Base-by-base conservation (phyloP, 2,797 vertebrate genomes). In the Melanotaenia maccullochi region DNA sequence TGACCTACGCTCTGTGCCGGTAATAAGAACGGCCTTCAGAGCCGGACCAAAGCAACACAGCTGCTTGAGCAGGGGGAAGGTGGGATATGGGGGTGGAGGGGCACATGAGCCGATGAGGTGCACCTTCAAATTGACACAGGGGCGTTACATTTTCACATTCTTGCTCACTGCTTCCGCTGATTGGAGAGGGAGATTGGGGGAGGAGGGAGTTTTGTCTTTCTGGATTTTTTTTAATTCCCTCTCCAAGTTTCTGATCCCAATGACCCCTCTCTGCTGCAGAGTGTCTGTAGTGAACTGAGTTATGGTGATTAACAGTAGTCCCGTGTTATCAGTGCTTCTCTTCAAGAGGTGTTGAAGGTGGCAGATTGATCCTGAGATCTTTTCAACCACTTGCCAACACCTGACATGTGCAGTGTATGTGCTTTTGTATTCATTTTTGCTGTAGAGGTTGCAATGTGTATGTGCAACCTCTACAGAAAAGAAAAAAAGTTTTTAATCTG, bases 1-100 rank as follows among this genome's bases (percentile, higher is more conserved):
- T 94, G 93, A 93, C 93, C 92, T 79, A 83, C 73, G 86, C 92
- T 93, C 87, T 90, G 87, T 91, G 91, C 92, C 89, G 91, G 92
- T 94, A 93, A 94, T 94, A 94, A 94, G 93, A 91, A 90, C 84
- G 84, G 91, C 90, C 90, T 93, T 92, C 90, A 89, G 92, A 92
- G 90, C 76, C 54, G 83, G 90, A 92, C 90, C 90, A 86, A 92
- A 91, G 90, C 90, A 88, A 85, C 91, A 87, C 90, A 90, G 92
- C 92, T 89, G 88, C 85, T 87, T 80, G 75, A 83, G 82, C 68
- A 74, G 79, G 70, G 83, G 82, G 83, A 63, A 67, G 83, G 71
- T 64, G 73, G 65, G 49, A 64, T 18, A 30, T 42, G 47, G 28
- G 72, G 67, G 61, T 40, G 77, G 84, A 83, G 85, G 90, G 71